These are phyloP conservation scores for Threskiornis aethiopicus DNA, from an alignment of 2,797 vertebrate genomes.

Conservation along the genomic window DNA sequence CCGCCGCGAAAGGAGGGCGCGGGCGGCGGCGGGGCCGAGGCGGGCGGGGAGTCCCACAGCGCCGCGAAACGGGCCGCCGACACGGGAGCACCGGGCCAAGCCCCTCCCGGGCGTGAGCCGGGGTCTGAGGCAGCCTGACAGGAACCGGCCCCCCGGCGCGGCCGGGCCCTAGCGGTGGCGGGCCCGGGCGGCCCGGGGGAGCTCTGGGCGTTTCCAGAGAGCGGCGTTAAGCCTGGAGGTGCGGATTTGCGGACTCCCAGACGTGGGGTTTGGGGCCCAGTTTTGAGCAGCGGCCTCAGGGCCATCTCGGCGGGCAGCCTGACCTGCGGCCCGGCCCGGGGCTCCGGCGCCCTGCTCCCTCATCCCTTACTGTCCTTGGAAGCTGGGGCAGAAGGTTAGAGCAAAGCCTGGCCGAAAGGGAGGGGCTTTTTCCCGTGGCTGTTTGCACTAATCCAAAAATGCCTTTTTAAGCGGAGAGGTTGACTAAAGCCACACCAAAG, in stretches of 20 bases:
- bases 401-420: neutral
- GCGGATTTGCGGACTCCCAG: fast-evolving
- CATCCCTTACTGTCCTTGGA: fast-evolving
- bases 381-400: neutral
- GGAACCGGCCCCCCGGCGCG: fast-evolving
- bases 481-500: neutral
- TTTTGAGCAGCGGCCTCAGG: neutral
- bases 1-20: neutral
- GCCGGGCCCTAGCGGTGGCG: neutral
- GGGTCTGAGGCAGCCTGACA: fast-evolving
- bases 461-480: fast-evolving
- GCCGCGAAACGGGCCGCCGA: neutral
- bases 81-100: too few relatives aligned
- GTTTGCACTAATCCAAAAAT: neutral
- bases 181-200: fast-evolving
- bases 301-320: neutral
- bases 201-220: fast-evolving
- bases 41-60: neutral
- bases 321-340: fast-evolving
- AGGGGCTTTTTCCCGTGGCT: too few relatives aligned
- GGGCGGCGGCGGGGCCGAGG: too few relatives aligned
- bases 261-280: fast-evolving
- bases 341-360: too few relatives aligned
- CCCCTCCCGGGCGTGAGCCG: too few relatives aligned
- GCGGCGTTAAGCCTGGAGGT: fast-evolving